A percentile compares a stretch with the other conserved stretches of the same genome.
Evolutionary conservation across 1,140 invertebrate genomes (phyloP).

Genomic region (Centruroides vittatus): DNA sequence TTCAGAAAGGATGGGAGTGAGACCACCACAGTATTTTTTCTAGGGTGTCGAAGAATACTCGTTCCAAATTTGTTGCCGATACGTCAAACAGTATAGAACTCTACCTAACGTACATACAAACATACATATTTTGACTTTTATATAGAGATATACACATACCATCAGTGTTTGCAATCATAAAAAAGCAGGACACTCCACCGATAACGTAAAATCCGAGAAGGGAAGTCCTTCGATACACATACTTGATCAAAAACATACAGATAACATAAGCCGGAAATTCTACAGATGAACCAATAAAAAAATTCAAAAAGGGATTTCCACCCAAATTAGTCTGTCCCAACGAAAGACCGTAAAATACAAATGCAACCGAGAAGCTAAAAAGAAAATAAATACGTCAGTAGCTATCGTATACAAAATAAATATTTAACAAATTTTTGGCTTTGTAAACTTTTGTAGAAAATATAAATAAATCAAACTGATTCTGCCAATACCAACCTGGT

Average conservation of each 20-base stretch:
- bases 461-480: too few species aligned
- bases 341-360: conserved; percentile 65
- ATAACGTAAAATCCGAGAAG: conserved; percentile 18
- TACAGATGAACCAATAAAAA: conserved; percentile 53
- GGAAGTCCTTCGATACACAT: conserved; percentile 13
- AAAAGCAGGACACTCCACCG: conserved; percentile 38
- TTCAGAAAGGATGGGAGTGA: too few species aligned
- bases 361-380: conserved; percentile 59
- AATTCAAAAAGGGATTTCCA: conserved; percentile 57
- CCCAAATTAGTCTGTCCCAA: conserved; percentile 59
- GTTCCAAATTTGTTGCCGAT: too few species aligned
- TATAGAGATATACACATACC: conserved; percentile 24
- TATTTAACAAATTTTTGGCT: too few species aligned
- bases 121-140: too few species aligned
- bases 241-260: conserved; percentile 44
- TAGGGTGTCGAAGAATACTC: too few species aligned
- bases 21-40: too few species aligned
- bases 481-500: too few species aligned
- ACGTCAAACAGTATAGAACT: too few species aligned
- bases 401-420: too few species aligned
- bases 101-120: too few species aligned
- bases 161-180: conserved; percentile 26
- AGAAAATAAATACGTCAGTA: conserved; percentile 12
- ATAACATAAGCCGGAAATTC: conserved; percentile 60
- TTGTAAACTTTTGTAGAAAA: too few species aligned